Evolutionary conservation across 1,140 invertebrate genomes (phyloP), one percentile per base, ranked within the genome.

Genomic region (Drusus annulatus): DNA sequence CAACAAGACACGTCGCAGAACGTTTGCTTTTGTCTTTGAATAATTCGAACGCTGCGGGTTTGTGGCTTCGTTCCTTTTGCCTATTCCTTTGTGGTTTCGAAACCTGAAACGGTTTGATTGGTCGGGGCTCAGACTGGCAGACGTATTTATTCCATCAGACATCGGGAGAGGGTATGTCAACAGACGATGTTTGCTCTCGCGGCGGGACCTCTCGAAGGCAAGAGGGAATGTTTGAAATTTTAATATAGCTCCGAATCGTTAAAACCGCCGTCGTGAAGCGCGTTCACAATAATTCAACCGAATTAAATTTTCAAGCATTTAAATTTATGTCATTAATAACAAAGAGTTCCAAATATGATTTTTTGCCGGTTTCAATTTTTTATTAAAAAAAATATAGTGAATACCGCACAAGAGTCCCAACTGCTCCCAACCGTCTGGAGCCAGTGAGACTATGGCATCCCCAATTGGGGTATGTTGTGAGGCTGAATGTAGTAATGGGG

Each of bases 141-240:
- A 69, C 65, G 65, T 45, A 45, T 69, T 36, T 50, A 69, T 69
- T 36, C 65, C 45, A 69, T 69, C 65, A 69, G 65, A 69, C 65
- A 17, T 69, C 31, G 65, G 65, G 65, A 69, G 23, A 45, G 65
- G 36, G 36, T 51, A 69, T 69, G 65, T 69, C 65, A 69, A 69
- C 65, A 69, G 16, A 8, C 31, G 8, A 69, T 69, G 36, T 50
- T 50, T 69, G 65, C 36, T 23, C 10, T 65, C 10, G 15, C 28
- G 62, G 62, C 62, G 62, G 25, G 16, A 45, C 36, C 36, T 10
- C 36, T 45, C 36, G 36, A 36, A 7, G 4, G 31, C 4, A 7
- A 45, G 36, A 45, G 36, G 36, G 16, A 31, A 28, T n/a, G 62
- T 65, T 65, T 16, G 62, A 28, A 36, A 65, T 65, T 65, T 28